These are phyloP conservation scores for Papilio aristodemus DNA, from an alignment of 1,140 invertebrate genomes.

Conservation along the genomic window DNA sequence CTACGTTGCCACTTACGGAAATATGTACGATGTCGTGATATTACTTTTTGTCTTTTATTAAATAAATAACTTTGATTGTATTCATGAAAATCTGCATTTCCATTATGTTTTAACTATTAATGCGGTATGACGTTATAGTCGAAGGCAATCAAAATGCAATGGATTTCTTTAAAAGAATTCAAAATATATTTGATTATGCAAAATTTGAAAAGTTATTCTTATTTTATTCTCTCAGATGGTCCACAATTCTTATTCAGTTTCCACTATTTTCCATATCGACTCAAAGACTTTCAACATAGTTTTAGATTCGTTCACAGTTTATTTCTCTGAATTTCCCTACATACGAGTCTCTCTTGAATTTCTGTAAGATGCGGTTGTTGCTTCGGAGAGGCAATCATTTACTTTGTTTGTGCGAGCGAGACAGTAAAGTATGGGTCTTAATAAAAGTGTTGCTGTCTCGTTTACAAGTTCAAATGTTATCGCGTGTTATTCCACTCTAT, in stretches of 20 bases:
- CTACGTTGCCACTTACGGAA: too few species aligned
- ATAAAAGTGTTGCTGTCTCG: constrained; percentile 50
- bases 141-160: constrained; percentile 14
- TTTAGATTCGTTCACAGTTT: constrained; percentile 40
- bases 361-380: constrained; percentile 37
- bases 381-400: constrained; percentile 48
- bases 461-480: constrained; percentile 38
- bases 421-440: constrained; percentile 46
- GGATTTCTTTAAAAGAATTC: background rate
- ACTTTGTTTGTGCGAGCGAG: constrained; percentile 48
- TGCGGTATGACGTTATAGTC: background rate
- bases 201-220: constrained; percentile 32
- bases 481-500: constrained; percentile 23
- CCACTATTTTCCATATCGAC: constrained; percentile 34
- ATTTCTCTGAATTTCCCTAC: constrained; percentile 53
- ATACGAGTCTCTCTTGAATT: constrained; percentile 44
- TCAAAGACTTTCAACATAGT: constrained; percentile 34
- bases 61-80: too few species aligned
- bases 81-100: background rate
- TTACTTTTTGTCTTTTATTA: too few species aligned
- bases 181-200: constrained; percentile 31
- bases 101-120: background rate
- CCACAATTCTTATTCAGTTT: constrained; percentile 34
- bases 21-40: too few species aligned
- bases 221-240: constrained; percentile 33